Percentiles rank a stretch among this genome's conserved stretches.
Evolutionary conservation across 2,113 vertebrate genomes (phyloP).

Genomic region (Speoplatyrhinus poulsoni): DNA sequence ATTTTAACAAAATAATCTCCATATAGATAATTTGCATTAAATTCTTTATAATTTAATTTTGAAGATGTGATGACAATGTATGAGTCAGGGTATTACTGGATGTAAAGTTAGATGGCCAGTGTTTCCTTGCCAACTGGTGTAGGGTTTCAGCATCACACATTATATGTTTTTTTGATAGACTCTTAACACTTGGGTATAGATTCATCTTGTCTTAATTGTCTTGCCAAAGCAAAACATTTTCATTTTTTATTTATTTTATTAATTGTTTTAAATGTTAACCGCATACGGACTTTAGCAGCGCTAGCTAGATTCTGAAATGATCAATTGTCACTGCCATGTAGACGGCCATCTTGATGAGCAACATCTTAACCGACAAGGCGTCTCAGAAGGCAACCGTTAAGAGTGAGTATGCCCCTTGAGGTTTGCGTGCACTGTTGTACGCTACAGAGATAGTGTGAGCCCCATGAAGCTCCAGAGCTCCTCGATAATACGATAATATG

Average conservation of each 20-base stretch:
- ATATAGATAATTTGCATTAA: constrained; percentile 13
- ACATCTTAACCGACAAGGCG: too few relatives aligned
- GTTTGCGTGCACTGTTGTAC: too few relatives aligned
- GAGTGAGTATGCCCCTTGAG: too few relatives aligned
- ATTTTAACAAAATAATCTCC: constrained; percentile 29
- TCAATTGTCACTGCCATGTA: too few relatives aligned
- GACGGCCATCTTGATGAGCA: too few relatives aligned
- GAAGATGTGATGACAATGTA: constrained; percentile 21
- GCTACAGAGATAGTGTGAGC: too few relatives aligned
- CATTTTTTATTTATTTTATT: not conserved
- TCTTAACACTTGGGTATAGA: constrained; percentile 9
- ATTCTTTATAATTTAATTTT: constrained; percentile 11
- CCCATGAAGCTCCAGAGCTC: too few relatives aligned
- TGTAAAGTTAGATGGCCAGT: not conserved
- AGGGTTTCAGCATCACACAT: constrained; percentile 1
- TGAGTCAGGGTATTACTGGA: constrained; percentile 14
- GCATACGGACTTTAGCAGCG: too few relatives aligned
- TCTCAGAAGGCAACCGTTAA: too few relatives aligned
- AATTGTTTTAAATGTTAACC: too few relatives aligned
- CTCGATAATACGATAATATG: too few relatives aligned
- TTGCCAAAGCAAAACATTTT: not conserved
- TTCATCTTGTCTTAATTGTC: not conserved
- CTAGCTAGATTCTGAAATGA: too few relatives aligned
- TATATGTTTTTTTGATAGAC: not conserved
- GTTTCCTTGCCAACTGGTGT: constrained; percentile 3